phyloP scores from a whole-genome alignment of 2,888 invertebrate species.

The Ectobius pallidus region DNA sequence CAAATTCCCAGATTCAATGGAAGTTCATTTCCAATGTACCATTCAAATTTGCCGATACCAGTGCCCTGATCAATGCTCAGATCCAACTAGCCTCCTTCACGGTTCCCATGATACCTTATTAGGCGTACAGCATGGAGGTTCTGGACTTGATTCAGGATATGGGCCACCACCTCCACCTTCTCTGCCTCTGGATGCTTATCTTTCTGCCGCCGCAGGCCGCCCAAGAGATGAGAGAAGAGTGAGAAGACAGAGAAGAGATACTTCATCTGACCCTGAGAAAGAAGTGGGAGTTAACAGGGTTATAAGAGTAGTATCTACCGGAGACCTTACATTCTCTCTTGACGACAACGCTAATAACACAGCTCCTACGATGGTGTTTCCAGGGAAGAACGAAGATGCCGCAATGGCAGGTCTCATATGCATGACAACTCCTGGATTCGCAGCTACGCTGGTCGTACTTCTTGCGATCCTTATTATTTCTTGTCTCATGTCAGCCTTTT shows the following conservation, averaged over 20 bases:
- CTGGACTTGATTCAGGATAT: constrained; percentile 64
- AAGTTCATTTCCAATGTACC: constrained; percentile 94
- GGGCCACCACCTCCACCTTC: constrained; percentile 75
- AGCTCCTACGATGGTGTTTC: constrained; percentile 72
- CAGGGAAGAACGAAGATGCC: constrained; percentile 63
- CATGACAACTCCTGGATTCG: constrained; percentile 94
- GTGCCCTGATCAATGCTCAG: constrained; percentile 91
- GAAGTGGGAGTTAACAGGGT: constrained; percentile 88
- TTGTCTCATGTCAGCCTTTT: constrained; percentile 83
- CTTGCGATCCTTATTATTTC: constrained; percentile 83
- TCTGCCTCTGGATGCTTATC: constrained; percentile 66
- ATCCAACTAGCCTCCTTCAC: constrained; percentile 50
- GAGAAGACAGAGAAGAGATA: constrained; percentile 65
- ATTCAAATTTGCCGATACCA: constrained; percentile 93
- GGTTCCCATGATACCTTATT: constrained; percentile 54
- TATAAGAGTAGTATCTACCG: constrained; percentile 89
- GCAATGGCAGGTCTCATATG: constrained; percentile 72
- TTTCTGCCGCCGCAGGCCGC: constrained; percentile 67
- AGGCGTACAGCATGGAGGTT: constrained; percentile 63
- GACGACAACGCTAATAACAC: constrained; percentile 67
- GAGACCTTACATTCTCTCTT: constrained; percentile 83
- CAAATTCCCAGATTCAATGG: constrained; percentile 96
- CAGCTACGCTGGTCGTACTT: constrained; percentile 82
- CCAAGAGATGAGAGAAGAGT: constrained; percentile 76
- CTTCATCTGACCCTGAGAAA: constrained; percentile 68